Base-by-base conservation (phyloP, 2,888 invertebrate genomes). In the Drosophila dives region DNA sequence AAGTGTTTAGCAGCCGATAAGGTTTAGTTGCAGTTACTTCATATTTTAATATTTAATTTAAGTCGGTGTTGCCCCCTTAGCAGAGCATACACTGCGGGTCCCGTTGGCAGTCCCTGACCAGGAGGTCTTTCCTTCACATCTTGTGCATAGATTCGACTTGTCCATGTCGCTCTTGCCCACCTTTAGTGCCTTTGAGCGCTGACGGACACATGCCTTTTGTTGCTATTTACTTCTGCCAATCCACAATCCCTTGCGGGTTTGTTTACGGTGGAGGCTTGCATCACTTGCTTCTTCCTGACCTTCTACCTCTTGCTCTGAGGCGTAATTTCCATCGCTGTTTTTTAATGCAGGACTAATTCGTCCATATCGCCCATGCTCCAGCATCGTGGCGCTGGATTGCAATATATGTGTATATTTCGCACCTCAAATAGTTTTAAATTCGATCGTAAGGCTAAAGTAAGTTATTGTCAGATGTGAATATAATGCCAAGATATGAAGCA, bases 361-460 rank as follows among this genome's bases (percentile, higher is more conserved):
- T 10, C n/a, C 20, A n/a, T 11, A 42, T 17, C 2, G 26, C 23
- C 23, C 23, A 23, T 15, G 48, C 15, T 20, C 48, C 23, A 8
- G 26, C 15, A 12, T 48, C 48, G 3, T 15, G 23, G 6, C 11
- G 48, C 23, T 48, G 23, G 20, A 48, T 23, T 15, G 23, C 15
- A 29, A 29, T 29, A 29, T 29, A 29, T 29, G 32, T 23, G 33
- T 3, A 29, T 32, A 29, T 12, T 34, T 1, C 63, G 61, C 76
- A 75, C 64, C 54, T 77, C 12, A 59, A 45, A 26, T 17, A 49
- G 66, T 58, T 66, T 49, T 77, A 58, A 77, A 77, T 56, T 56
- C 20, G 23, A 32, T 49, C 42, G 55, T 49, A 48, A 40, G 51
- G 32, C 36, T 36, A 23, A 40, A 65, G 38, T 34, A 49, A 36